phyloP scores from a whole-genome alignment of 2,888 invertebrate genomes.

The Coenonympha arcania region DNA sequence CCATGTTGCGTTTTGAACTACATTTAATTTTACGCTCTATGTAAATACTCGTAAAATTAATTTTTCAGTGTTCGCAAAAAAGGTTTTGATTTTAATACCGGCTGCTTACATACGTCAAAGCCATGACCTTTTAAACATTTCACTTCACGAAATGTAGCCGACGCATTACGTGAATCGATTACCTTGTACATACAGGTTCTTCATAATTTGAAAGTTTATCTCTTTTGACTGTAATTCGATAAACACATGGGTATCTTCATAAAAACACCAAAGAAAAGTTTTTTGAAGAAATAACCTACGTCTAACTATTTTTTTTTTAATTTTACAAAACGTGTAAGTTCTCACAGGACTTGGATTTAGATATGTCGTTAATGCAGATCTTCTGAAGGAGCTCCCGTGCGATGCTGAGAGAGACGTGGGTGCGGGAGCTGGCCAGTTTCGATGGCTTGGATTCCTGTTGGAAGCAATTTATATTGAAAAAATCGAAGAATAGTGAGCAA shows the following conservation, averaged over 20 bases:
- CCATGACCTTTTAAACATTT: too few species aligned
- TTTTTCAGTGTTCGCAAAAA: too few species aligned
- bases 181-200: background rate
- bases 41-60: too few species aligned
- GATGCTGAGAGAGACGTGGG: conserved; percentile 85
- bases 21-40: too few species aligned
- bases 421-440: conserved; percentile 84
- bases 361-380: conserved; percentile 88
- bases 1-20: too few species aligned
- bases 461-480: too few species aligned
- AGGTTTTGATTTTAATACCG: too few species aligned
- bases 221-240: background rate
- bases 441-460: conserved; percentile 71
- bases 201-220: background rate
- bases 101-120: too few species aligned
- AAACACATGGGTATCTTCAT: background rate
- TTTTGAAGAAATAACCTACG: background rate
- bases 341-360: conserved; percentile 90
- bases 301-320: background rate
- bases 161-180: too few species aligned
- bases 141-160: too few species aligned
- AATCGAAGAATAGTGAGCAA: conserved; percentile 26
- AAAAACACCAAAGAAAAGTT: background rate
- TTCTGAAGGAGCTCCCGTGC: conserved; percentile 87
- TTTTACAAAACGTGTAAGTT: conserved; percentile 85